Evolutionary conservation across 2,888 invertebrate genomes (phyloP).

Genomic region (Tridacna crocea): DNA sequence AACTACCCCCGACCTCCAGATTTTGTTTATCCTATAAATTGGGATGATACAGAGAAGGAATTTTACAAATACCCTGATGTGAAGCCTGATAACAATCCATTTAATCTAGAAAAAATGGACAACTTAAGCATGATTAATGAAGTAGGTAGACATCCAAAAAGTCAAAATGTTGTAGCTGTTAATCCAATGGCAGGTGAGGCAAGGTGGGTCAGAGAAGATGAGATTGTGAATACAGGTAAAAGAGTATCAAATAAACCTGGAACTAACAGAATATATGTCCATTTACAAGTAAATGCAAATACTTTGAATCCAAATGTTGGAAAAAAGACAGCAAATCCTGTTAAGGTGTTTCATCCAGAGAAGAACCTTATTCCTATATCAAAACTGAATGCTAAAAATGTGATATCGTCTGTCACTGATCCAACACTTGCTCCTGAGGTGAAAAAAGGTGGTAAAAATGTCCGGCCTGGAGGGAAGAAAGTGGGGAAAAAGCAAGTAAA

Average conservation of each 20-base stretch:
- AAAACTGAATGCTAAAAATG: constrained; percentile 36
- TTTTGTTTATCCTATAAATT: constrained; percentile 49
- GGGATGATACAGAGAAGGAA: constrained; percentile 18
- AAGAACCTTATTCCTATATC: constrained; percentile 45
- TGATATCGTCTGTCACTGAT: constrained; percentile 51
- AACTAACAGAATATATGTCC: constrained; percentile 56
- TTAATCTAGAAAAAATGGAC: constrained; percentile 13
- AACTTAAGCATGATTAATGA: constrained; percentile 15
- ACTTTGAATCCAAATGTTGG: neutral
- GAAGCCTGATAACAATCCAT: constrained; percentile 28
- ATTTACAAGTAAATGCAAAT: constrained; percentile 44
- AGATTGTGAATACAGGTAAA: constrained; percentile 9
- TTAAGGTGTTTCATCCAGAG: constrained; percentile 50
- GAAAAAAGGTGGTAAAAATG: constrained; percentile 29
- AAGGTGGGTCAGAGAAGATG: constrained; percentile 50
- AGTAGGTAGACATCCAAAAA: neutral
- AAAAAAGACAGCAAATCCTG: neutral
- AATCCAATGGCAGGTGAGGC: constrained; percentile 34
- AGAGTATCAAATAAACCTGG: constrained; percentile 1
- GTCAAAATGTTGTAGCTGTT: neutral
- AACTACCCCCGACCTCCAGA: constrained; percentile 54
- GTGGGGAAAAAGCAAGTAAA: constrained; percentile 1
- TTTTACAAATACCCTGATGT: constrained; percentile 3
- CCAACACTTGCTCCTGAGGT: constrained; percentile 34
- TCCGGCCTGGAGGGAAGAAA: constrained; percentile 35